Conservation (phyloP, 2,113 vertebrate species). For the Dolichallabes microphthalmus region DNA sequence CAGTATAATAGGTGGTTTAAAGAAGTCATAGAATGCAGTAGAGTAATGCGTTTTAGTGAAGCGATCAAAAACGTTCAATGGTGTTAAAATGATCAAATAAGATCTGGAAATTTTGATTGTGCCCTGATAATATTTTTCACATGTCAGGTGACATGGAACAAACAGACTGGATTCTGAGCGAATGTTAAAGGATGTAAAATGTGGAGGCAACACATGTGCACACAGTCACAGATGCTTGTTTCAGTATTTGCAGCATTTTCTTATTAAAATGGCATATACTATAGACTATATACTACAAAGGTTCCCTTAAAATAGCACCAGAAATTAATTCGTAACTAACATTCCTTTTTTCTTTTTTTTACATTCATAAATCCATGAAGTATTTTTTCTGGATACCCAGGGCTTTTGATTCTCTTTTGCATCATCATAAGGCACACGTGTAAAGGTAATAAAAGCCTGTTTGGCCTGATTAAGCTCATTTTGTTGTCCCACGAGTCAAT, state of each 20-base stretch:
- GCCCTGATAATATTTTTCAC: neutral
- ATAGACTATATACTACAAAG: neutral
- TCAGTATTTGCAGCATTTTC: slow-evolving; percentile 16
- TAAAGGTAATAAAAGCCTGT: neutral
- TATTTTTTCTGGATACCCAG: neutral
- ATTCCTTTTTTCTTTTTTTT: slow-evolving; percentile 4
- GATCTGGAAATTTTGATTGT: neutral
- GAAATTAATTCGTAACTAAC: slow-evolving; percentile 3
- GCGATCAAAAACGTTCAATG: neutral
- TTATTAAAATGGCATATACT: neutral
- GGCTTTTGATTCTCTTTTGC: slow-evolving; percentile 6
- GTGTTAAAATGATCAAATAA: neutral
- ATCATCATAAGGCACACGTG: neutral
- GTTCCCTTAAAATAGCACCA: neutral
- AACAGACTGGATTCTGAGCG: neutral
- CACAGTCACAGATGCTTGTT: neutral
- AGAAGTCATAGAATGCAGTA: neutral
- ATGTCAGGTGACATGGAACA: neutral
- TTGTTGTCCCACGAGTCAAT: slow-evolving; percentile 6
- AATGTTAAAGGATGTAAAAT: neutral
- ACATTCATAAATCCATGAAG: slow-evolving; percentile 23
- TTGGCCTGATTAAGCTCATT: slow-evolving; percentile 12
- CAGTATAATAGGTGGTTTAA: neutral
- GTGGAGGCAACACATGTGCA: neutral
- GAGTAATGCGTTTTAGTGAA: neutral